A percentile compares a stretch with the other conserved stretches of the same genome.
phyloP scores from a whole-genome alignment of 2,888 invertebrate genomes.

The Pilophorus perplexus region DNA sequence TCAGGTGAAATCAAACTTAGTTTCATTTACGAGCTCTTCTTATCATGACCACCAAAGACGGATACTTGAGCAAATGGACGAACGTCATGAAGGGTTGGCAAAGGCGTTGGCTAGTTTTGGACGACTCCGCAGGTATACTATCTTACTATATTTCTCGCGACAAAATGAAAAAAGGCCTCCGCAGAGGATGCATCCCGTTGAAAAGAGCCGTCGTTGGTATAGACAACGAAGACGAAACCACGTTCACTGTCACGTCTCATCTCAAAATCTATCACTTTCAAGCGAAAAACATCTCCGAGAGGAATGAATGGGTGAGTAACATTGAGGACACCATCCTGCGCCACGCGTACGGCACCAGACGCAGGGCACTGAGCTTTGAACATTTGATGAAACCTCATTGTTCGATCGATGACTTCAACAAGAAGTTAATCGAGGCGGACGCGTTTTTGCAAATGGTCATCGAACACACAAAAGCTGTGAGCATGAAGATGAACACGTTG shows the following conservation, averaged over 20 bases:
- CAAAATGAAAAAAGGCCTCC: slow-evolving; percentile 96
- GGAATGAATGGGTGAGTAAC: slow-evolving; percentile 94
- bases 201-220: slow-evolving; percentile 98
- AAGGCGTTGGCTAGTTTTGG: slow-evolving; percentile 97
- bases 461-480: slow-evolving; percentile 76
- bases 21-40: too few species aligned
- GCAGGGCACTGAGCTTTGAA: background rate
- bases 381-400: slow-evolving; percentile 51
- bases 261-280: slow-evolving; percentile 99
- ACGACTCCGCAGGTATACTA: slow-evolving; percentile 91
- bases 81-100: slow-evolving; percentile 99
- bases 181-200: slow-evolving; percentile 94
- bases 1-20: too few species aligned
- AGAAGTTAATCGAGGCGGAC: slow-evolving; percentile 90
- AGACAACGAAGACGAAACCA: slow-evolving; percentile 98
- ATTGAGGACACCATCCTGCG: slow-evolving; percentile 90
- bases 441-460: slow-evolving; percentile 94
- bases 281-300: slow-evolving; percentile 89
- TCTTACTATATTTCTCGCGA: slow-evolving; percentile 98
- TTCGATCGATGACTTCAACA: slow-evolving; percentile 60
- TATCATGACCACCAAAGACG: too few species aligned
- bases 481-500: slow-evolving; percentile 63
- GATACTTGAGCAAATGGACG: slow-evolving; percentile 94
- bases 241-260: slow-evolving; percentile 98
- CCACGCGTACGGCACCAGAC: slow-evolving; percentile 62